A percentile compares a stretch with the other conserved stretches of the same genome.
phyloP scores from a whole-genome alignment of 2,113 vertebrate genomes.

The Platysteira castanea region DNA sequence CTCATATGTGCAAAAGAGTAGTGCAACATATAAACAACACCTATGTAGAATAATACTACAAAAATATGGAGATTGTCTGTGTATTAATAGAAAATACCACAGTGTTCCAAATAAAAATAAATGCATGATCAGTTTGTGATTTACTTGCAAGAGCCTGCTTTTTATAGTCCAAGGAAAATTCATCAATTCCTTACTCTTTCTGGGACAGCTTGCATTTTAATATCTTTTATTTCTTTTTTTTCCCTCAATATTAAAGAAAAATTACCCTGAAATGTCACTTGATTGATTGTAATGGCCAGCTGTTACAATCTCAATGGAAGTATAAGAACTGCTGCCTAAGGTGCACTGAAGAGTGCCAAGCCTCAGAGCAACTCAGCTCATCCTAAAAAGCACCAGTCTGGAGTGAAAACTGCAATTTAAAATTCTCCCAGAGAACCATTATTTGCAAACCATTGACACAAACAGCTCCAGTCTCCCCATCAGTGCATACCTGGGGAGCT shows the following conservation, averaged over 20 bases:
- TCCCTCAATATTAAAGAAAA: slow-evolving; percentile 67
- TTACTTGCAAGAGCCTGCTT: background rate
- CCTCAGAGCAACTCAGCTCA: slow-evolving; percentile 71
- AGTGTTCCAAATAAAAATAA: background rate
- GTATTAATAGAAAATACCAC: background rate
- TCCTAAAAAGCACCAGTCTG: slow-evolving; percentile 68
- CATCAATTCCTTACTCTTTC: background rate
- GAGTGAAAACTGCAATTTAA: slow-evolving; percentile 73
- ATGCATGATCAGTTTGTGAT: background rate
- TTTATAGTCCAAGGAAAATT: background rate
- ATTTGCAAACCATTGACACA: slow-evolving; percentile 78
- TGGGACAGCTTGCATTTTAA: slow-evolving; percentile 48
- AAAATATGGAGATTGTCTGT: background rate
- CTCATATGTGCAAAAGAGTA: background rate
- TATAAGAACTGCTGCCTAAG: slow-evolving; percentile 70
- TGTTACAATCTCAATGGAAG: slow-evolving; percentile 72
- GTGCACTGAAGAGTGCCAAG: slow-evolving; percentile 70
- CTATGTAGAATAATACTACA: background rate
- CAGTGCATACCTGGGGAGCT: slow-evolving; percentile 64
- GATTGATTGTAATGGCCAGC: slow-evolving; percentile 74
- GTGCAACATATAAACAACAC: background rate
- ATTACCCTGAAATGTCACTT: slow-evolving; percentile 69
- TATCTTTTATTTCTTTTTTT: slow-evolving; percentile 46
- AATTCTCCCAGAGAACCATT: slow-evolving; percentile 77
- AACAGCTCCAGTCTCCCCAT: slow-evolving; percentile 63